A percentile compares a stretch with the other conserved stretches of the same genome.
Conservation (phyloP, 1,140 invertebrate genomes). For the Ostrea edulis region DNA sequence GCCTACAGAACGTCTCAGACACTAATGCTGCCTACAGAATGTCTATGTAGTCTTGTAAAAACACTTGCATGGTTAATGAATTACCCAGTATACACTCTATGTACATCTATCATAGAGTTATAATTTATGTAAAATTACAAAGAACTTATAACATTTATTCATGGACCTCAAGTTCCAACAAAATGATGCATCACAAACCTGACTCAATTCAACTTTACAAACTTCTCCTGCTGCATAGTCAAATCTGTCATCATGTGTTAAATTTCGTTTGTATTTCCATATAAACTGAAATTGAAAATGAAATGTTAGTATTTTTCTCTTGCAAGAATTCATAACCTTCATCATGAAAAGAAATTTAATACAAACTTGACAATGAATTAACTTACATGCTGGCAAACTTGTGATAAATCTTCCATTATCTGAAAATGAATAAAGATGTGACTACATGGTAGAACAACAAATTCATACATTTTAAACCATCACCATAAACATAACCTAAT, state of each 20-base stretch:
- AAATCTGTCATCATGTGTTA: constrained; percentile 88
- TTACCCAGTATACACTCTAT: too few relatives aligned
- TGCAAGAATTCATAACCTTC: neutral
- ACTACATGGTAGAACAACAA: too few relatives aligned
- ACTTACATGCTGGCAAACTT: constrained; percentile 75
- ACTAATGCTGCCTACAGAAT: too few relatives aligned
- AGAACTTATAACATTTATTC: too few relatives aligned
- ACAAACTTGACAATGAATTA: neutral
- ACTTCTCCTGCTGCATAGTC: constrained; percentile 84
- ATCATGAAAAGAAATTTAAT: too few relatives aligned
- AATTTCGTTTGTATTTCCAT: constrained; percentile 87
- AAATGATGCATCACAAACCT: neutral
- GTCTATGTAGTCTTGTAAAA: too few relatives aligned
- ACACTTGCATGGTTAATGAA: too few relatives aligned
- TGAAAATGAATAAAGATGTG: constrained; percentile 60
- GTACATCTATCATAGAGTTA: too few relatives aligned
- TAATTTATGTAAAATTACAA: too few relatives aligned
- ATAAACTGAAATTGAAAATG: constrained; percentile 80
- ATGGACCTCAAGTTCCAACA: neutral
- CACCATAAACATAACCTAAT: too few relatives aligned
- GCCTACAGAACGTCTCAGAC: too few relatives aligned
- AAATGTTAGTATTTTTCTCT: neutral
- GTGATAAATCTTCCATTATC: constrained; percentile 64
- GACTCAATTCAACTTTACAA: constrained; percentile 82
- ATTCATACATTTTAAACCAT: too few relatives aligned